Evolutionary conservation across 1,140 invertebrate genomes (phyloP).

Genomic region (Atta colombica): DNA sequence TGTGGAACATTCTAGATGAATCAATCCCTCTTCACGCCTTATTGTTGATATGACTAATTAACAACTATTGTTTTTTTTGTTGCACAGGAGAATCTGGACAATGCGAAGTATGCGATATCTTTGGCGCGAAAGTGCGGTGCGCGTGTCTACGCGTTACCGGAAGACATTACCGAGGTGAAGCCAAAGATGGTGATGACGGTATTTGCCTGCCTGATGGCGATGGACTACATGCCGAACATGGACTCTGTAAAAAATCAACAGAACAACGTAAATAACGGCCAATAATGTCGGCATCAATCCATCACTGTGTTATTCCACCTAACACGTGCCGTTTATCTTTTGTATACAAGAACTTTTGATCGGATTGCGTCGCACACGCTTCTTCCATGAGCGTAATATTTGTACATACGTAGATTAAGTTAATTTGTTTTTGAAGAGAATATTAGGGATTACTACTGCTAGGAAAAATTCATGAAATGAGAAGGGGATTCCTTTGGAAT

Average conservation of each 20-base stretch:
- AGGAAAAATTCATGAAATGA: conserved; percentile 25
- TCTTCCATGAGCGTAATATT: conserved; percentile 72
- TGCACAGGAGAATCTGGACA: conserved; percentile 95
- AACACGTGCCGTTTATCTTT: conserved; percentile 59
- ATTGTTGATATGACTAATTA: conserved; percentile 32
- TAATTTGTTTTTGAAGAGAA: conserved; percentile 70
- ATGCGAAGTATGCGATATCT: conserved; percentile 99
- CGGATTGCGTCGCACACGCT: conserved; percentile 30
- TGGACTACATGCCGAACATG: conserved; percentile 97
- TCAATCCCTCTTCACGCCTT: not conserved
- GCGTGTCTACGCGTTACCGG: conserved; percentile 98
- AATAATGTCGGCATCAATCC: conserved; percentile 78
- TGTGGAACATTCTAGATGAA: not conserved
- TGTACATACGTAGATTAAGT: conserved; percentile 79
- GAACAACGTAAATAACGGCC: conserved; percentile 77
- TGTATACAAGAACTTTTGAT: conserved; percentile 65
- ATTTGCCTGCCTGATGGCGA: conserved; percentile 99
- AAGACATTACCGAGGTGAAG: conserved; percentile 99
- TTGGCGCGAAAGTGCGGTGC: conserved; percentile 99
- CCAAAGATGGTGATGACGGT: conserved; percentile 99
- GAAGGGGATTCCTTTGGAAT: conserved; percentile 12
- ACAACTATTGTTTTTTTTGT: conserved; percentile 53
- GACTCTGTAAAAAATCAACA: conserved; percentile 86
- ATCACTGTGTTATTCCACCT: conserved; percentile 17
- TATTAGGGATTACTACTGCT: conserved; percentile 34